Conservation (phyloP, 2,888 invertebrate species). For the Leptopilina drosophilae region DNA sequence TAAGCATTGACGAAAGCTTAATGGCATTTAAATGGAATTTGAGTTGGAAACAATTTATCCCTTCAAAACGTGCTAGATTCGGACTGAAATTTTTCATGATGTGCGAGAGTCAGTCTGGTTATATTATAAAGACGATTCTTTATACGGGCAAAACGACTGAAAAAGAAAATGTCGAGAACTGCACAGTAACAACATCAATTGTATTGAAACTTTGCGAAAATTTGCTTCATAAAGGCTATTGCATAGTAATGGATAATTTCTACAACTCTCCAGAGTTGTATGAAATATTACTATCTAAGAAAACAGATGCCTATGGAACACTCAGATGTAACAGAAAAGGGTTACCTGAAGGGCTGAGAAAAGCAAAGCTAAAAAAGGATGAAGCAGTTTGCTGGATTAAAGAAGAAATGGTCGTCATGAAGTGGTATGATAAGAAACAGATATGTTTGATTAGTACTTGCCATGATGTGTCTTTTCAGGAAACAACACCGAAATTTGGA, state of each 20-base stretch:
- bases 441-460: background rate
- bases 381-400: background rate
- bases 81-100: constrained; percentile 34
- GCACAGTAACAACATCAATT: constrained; percentile 11
- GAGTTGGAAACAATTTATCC: constrained; percentile 30
- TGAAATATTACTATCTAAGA: background rate
- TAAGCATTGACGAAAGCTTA: constrained; percentile 12
- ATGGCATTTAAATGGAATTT: constrained; percentile 25
- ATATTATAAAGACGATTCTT: constrained; percentile 17
- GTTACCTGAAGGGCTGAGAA: background rate
- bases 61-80: constrained; percentile 41
- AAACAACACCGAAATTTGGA: background rate
- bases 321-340: constrained; percentile 3
- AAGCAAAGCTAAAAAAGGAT: background rate
- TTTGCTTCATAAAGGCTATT: constrained; percentile 14
- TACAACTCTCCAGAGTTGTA: constrained; percentile 9
- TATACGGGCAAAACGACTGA: constrained; percentile 24
- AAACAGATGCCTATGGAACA: constrained; percentile 26
- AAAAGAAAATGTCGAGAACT: background rate
- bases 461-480: background rate
- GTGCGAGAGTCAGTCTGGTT: constrained; percentile 17
- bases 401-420: background rate
- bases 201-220: constrained; percentile 2
- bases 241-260: constrained; percentile 8
- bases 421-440: background rate